Evolutionary conservation across 1,140 invertebrate species (phyloP).

Genomic region (Formica exsecta): DNA sequence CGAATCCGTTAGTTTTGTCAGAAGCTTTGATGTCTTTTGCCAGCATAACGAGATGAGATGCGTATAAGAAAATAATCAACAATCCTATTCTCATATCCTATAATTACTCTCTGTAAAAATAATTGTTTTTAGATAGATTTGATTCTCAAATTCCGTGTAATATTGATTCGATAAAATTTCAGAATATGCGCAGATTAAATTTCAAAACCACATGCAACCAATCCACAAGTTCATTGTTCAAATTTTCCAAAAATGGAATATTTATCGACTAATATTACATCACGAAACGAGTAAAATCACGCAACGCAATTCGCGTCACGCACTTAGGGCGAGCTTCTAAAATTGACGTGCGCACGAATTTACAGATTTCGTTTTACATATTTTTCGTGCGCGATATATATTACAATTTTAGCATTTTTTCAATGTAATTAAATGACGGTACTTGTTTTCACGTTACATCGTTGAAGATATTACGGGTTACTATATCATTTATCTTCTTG

Average conservation of each 20-base stretch:
- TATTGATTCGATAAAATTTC: not conserved
- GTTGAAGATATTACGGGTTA: constrained; percentile 33
- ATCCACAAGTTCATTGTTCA: not conserved
- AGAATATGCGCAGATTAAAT: not conserved
- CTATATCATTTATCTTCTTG: constrained; percentile 18
- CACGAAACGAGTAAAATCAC: not conserved
- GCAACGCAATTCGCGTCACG: not conserved
- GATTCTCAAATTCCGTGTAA: not conserved
- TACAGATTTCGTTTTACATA: not conserved
- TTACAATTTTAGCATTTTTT: not conserved
- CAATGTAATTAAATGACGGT: not conserved
- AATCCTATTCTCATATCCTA: not conserved
- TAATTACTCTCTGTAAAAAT: not conserved
- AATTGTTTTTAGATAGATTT: not conserved
- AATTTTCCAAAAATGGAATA: not conserved
- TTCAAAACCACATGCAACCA: not conserved
- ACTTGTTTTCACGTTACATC: not conserved
- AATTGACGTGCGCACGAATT: not conserved
- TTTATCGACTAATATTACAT: constrained; percentile 10
- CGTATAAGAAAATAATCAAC: not conserved
- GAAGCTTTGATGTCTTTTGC: not conserved
- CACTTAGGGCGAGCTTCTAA: not conserved
- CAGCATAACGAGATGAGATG: not conserved
- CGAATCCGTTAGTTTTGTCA: not conserved
- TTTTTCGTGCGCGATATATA: not conserved